These are phyloP conservation scores for Octodonta nipae DNA, from an alignment of 2,888 invertebrate genomes.

Conservation along the genomic window DNA sequence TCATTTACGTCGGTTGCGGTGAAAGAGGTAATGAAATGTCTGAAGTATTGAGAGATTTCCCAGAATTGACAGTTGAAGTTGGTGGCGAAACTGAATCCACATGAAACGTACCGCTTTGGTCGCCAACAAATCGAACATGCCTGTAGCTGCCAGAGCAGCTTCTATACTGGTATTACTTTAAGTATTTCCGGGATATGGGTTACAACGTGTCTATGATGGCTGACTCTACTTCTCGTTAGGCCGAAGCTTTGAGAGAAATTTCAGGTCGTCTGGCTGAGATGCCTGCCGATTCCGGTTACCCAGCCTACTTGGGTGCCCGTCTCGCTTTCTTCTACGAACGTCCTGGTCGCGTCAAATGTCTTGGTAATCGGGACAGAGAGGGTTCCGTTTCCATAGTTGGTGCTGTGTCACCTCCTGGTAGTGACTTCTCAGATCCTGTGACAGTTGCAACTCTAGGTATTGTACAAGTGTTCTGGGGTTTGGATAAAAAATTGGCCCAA, in stretches of 20 bases:
- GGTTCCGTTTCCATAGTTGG: slow-evolving; percentile 99
- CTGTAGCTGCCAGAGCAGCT: slow-evolving; percentile 98
- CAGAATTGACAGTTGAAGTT: slow-evolving; percentile 93
- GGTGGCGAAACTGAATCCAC: slow-evolving; percentile 90
- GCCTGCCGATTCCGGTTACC: slow-evolving; percentile 98
- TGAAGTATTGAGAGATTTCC: slow-evolving; percentile 96
- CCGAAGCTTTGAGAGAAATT: slow-evolving; percentile 98
- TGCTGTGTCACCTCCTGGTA: slow-evolving; percentile 98
- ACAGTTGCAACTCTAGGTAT: slow-evolving; percentile 83
- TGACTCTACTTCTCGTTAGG: slow-evolving; percentile 99
- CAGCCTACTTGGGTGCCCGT: slow-evolving; percentile 95
- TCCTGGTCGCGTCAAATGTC: slow-evolving; percentile 91
- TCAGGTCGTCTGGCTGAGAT: slow-evolving; percentile 94
- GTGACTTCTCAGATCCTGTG: slow-evolving; percentile 99
- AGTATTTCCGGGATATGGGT: slow-evolving; percentile 99
- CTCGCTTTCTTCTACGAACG: slow-evolving; percentile 99
- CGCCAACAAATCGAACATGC: slow-evolving; percentile 99
- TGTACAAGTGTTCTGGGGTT: slow-evolving; percentile 83
- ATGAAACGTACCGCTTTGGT: slow-evolving; percentile 99
- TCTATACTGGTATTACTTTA: slow-evolving; percentile 98
- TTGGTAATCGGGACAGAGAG: slow-evolving; percentile 95
- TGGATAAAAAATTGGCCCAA: slow-evolving; percentile 97
- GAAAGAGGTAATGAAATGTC: slow-evolving; percentile 99
- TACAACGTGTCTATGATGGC: slow-evolving; percentile 99
- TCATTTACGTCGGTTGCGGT: slow-evolving; percentile 98